Conservation (phyloP, 1,140 invertebrate genomes). For the Pseudomyrmex cubaensis region DNA sequence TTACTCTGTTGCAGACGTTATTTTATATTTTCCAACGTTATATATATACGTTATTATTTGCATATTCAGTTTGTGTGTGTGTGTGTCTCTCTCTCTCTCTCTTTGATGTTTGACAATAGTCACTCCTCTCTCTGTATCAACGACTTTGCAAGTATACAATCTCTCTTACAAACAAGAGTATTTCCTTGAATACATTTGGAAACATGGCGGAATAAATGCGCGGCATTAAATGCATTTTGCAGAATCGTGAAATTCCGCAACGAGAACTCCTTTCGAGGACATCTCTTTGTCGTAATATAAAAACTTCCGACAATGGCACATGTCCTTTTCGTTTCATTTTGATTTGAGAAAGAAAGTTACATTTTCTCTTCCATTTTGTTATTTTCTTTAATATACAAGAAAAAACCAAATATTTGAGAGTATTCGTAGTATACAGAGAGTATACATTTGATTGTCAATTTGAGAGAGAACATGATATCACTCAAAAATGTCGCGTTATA, state of each 20-base stretch:
- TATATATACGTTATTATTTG: too few species aligned
- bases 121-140: neutral
- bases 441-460: too few species aligned
- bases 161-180: neutral
- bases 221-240: conserved; percentile 28
- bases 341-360: neutral
- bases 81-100: neutral
- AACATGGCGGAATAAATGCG: conserved; percentile 19
- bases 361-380: neutral
- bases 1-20: too few species aligned
- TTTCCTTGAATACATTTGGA: conserved; percentile 31
- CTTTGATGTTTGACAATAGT: conserved; percentile 22
- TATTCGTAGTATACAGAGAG: too few species aligned
- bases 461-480: too few species aligned
- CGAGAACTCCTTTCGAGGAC: conserved; percentile 26
- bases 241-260: conserved; percentile 21
- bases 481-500: too few species aligned
- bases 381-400: too few species aligned
- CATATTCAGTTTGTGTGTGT: too few species aligned
- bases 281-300: conserved; percentile 31
- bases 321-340: conserved; percentile 36
- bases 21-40: too few species aligned
- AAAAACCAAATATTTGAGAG: too few species aligned
- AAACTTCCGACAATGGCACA: conserved; percentile 11
- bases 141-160: conserved; percentile 18